phyloP scores from a whole-genome alignment of 1,140 invertebrate genomes.

The Melanaphis sacchari region DNA sequence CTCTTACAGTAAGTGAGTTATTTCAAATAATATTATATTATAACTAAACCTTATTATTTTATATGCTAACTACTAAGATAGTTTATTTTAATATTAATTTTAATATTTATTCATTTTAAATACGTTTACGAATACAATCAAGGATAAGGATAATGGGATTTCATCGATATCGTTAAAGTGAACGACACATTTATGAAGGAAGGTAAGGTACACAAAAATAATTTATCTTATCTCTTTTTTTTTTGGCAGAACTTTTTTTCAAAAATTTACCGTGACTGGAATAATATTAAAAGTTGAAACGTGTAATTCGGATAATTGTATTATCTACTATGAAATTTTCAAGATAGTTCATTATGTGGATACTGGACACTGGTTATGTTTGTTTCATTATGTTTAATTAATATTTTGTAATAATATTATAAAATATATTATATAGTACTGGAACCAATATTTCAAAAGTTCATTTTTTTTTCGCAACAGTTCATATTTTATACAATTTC shows the following conservation, averaged over 20 bases:
- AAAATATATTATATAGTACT: background rate
- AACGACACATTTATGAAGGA: background rate
- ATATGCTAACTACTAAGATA: background rate
- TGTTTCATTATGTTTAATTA: background rate
- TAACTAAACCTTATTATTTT: background rate
- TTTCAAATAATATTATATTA: background rate
- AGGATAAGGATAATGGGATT: background rate
- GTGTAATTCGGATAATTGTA: background rate
- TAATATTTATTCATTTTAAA: slow-evolving; percentile 6
- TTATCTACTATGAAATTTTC: background rate
- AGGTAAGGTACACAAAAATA: background rate
- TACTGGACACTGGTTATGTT: too few relatives aligned
- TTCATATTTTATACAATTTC: background rate
- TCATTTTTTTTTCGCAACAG: background rate
- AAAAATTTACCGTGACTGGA: background rate
- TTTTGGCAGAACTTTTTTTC: background rate
- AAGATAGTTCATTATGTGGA: too few relatives aligned
- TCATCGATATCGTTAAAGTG: background rate
- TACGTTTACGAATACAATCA: background rate
- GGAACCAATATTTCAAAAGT: background rate
- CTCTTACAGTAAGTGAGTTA: background rate
- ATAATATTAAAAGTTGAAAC: background rate
- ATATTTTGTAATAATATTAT: background rate
- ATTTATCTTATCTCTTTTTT: background rate
- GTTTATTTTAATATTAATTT: background rate